Evolutionary conservation across 2,797 vertebrate genomes (phyloP).

Genomic region (Bovichtus diacanthus): DNA sequence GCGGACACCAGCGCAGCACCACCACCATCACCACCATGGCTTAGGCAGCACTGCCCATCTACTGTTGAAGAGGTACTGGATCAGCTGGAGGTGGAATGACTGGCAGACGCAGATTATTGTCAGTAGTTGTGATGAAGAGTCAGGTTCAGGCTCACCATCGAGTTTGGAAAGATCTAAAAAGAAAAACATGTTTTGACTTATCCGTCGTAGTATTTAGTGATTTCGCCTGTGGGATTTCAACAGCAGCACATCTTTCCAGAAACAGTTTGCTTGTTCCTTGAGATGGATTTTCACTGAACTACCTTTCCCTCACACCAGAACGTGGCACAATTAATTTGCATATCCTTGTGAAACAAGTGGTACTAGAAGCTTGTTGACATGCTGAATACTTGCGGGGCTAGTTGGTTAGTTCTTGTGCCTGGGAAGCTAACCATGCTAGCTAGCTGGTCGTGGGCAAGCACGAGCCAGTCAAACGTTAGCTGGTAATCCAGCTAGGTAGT

Average conservation of each 20-base stretch:
- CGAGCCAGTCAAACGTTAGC: not conserved
- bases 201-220: not conserved
- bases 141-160: conserved; percentile 1
- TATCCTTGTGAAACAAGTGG: no score
- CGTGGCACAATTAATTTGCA: not conserved
- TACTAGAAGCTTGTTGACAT: not conserved
- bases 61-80: conserved; percentile 18
- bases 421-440: not conserved
- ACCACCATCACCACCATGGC: conserved; percentile 44
- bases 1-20: conserved; percentile 66
- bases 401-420: no score
- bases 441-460: not conserved
- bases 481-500: not conserved
- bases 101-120: conserved; percentile 4
- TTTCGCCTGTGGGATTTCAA: not conserved
- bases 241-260: conserved; percentile 7
- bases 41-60: conserved; percentile 32
- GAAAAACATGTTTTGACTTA: not conserved
- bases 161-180: not conserved
- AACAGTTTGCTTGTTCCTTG: not conserved
- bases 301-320: not conserved
- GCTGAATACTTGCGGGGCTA: not conserved
- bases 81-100: conserved; percentile 26
- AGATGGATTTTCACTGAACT: not conserved
- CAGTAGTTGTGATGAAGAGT: not conserved